phyloP scores from a whole-genome alignment of 2,888 invertebrate genomes.

The Carabus problematicus region DNA sequence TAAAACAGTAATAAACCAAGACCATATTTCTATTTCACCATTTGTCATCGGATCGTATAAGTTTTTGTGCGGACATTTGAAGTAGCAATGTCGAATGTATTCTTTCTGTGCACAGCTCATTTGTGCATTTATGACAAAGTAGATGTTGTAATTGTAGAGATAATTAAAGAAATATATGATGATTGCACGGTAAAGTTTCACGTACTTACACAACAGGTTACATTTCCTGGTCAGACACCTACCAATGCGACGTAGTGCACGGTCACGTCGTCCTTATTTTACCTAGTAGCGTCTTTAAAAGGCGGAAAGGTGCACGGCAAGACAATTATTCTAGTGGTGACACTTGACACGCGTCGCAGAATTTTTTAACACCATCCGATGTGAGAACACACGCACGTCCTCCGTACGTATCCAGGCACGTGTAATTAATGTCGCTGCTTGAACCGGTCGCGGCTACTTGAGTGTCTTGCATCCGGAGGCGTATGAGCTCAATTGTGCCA shows the following conservation, averaged over 20 bases:
- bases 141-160: too few relatives aligned
- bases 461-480: conserved; percentile 9
- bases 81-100: background rate
- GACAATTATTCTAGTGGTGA: conserved; percentile 13
- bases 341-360: conserved; percentile 15
- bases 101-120: too few relatives aligned
- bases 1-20: conserved; percentile 21
- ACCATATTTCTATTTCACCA: conserved; percentile 17
- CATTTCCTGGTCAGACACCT: too few relatives aligned
- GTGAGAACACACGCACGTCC: conserved; percentile 9
- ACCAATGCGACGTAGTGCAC: too few relatives aligned
- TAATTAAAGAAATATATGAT: too few relatives aligned
- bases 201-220: too few relatives aligned
- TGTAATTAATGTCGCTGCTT: conserved; percentile 20
- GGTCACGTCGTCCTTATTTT: too few relatives aligned
- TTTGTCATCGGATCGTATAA: conserved; percentile 27
- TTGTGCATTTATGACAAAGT: too few relatives aligned
- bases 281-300: background rate
- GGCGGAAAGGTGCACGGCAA: conserved; percentile 11
- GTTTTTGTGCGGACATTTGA: conserved; percentile 12
- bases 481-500: conserved; percentile 31
- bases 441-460: conserved; percentile 10
- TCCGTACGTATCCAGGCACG: conserved; percentile 3
- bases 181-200: too few relatives aligned
- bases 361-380: conserved; percentile 1